A percentile compares a stretch with the other conserved stretches of the same genome.
Conservation (phyloP, 92 coral and sea anemone genomes). For the Parazoanthus darwini region DNA sequence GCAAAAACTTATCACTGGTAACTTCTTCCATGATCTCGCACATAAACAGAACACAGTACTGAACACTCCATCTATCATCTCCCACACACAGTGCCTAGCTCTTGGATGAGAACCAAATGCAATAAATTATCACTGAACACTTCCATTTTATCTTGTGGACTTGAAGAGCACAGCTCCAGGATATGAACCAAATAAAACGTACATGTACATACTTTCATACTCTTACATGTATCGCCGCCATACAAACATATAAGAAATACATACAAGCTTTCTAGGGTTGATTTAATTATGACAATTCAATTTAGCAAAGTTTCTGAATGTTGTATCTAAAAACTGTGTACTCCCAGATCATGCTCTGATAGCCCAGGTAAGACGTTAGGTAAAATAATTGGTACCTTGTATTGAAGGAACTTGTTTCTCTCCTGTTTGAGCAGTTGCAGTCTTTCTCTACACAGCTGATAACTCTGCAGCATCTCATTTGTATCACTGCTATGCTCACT, state of each 20-base stretch:
- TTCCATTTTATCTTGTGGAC: neutral
- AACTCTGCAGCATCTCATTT: slow-evolving; percentile 53
- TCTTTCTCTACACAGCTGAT: slow-evolving; percentile 48
- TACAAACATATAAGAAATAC: too few relatives aligned
- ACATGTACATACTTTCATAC: too few relatives aligned
- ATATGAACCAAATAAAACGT: too few relatives aligned
- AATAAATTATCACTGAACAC: neutral
- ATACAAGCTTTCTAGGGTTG: neutral
- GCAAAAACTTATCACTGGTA: slow-evolving; percentile 18
- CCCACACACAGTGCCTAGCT: slow-evolving; percentile 86
- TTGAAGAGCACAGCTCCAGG: too few relatives aligned
- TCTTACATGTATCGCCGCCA: too few relatives aligned
- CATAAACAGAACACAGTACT: neutral
- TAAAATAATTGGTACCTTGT: slow-evolving; percentile 48
- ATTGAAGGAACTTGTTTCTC: slow-evolving; percentile 63
- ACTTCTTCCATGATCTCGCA: slow-evolving; percentile 87
- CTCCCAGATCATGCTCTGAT: neutral
- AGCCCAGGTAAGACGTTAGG: neutral
- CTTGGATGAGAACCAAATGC: slow-evolving; percentile 36
- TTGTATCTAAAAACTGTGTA: neutral
- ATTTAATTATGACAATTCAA: too few relatives aligned
- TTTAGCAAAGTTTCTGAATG: too few relatives aligned
- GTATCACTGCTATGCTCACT: neutral
- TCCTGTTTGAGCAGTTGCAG: slow-evolving; percentile 60
- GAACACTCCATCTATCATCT: slow-evolving; percentile 80